Evolutionary conservation across 2,888 invertebrate genomes (phyloP).

Genomic region (Hipparchia semele): DNA sequence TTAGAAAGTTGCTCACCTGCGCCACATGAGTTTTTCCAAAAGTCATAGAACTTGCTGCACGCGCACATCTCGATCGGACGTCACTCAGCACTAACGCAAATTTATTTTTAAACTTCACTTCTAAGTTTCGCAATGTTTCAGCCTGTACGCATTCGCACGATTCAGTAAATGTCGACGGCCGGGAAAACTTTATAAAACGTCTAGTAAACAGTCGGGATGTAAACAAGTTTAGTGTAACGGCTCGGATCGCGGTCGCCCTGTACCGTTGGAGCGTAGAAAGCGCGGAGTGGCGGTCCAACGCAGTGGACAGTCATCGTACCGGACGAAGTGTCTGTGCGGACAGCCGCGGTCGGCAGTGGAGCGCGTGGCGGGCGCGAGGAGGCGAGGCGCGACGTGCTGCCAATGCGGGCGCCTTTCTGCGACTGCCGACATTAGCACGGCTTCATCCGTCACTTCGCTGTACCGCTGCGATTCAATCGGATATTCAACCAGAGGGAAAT

Average conservation of each 20-base stretch:
- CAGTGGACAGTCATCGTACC: conserved; percentile 58
- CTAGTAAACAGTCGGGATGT: conserved; percentile 58
- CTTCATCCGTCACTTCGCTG: conserved; percentile 26
- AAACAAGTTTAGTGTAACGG: conserved; percentile 69
- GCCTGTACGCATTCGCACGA: conserved; percentile 63
- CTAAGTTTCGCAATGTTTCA: conserved; percentile 79
- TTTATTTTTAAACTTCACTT: conserved; percentile 83
- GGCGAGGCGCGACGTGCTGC: conserved; percentile 59
- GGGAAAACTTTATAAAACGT: conserved; percentile 63
- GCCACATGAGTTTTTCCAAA: conserved; percentile 79
- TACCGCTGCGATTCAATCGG: conserved; percentile 37
- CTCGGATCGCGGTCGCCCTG: conserved; percentile 56
- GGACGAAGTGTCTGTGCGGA: conserved; percentile 42
- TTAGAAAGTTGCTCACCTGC: conserved; percentile 65
- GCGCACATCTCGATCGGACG: conserved; percentile 73
- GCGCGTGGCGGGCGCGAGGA: conserved; percentile 30
- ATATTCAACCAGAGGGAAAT: conserved; percentile 47
- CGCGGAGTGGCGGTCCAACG: conserved; percentile 53
- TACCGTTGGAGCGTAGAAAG: conserved; percentile 74
- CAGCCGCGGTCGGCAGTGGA: conserved; percentile 44
- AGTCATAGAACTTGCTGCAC: conserved; percentile 80
- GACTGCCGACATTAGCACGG: conserved; percentile 54
- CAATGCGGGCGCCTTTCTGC: conserved; percentile 69
- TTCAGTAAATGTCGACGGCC: conserved; percentile 60
- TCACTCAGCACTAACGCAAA: conserved; percentile 76